Evolutionary conservation across 2,113 vertebrate species (phyloP).

Genomic region (Rhinolophus sinicus): DNA sequence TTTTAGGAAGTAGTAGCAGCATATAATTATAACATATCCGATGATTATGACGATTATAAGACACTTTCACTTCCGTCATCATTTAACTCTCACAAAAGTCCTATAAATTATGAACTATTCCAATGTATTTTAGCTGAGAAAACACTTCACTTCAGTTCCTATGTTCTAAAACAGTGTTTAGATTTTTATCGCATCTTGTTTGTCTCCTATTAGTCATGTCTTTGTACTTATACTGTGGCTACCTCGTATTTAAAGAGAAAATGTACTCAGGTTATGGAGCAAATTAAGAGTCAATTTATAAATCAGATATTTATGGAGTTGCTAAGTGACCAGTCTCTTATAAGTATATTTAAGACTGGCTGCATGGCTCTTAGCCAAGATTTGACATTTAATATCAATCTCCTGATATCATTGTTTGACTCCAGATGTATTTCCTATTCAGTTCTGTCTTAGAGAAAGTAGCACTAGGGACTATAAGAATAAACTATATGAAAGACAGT

Average conservation of each 20-base stretch:
- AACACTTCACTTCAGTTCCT: not conserved
- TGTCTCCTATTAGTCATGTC: not conserved
- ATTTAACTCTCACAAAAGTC: not conserved
- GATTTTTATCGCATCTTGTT: not conserved
- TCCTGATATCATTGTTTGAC: not conserved
- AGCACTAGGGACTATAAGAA: not conserved
- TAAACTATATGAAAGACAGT: not conserved
- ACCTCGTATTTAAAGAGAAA: not conserved
- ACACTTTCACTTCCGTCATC: not conserved
- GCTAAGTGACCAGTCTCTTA: not conserved
- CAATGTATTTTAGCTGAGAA: not conserved
- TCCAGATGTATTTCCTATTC: not conserved
- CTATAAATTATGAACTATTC: not conserved
- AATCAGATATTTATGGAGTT: not conserved
- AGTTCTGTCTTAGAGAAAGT: not conserved
- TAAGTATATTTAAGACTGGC: not conserved
- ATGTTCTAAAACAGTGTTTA: not conserved
- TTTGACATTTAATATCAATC: not conserved
- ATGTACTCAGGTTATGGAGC: not conserved
- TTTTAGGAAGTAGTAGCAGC: not conserved
- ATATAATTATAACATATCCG: not conserved
- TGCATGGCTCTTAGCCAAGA: not conserved
- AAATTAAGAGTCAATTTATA: not conserved
- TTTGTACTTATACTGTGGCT: not conserved
- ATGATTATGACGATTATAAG: not conserved